Conservation (phyloP, 2,113 vertebrate species). For the Zootoca vivipara region DNA sequence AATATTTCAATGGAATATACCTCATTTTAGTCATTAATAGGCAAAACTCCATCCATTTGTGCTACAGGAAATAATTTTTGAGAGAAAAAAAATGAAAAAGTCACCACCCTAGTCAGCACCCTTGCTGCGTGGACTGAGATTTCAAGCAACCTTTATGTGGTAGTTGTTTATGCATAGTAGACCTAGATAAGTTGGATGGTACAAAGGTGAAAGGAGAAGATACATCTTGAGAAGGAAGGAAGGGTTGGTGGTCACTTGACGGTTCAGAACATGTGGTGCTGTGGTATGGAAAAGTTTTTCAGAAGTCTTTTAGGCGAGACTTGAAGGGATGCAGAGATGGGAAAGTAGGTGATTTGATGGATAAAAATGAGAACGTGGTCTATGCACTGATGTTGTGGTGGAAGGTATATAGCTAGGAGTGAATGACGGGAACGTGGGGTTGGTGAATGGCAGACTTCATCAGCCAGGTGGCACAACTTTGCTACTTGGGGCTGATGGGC, state of each 20-base stretch:
- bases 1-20: too few species aligned
- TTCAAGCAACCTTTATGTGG: neutral
- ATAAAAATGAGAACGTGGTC: neutral
- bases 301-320: neutral
- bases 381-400: neutral
- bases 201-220: neutral
- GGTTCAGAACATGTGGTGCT: neutral
- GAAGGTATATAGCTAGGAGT: neutral
- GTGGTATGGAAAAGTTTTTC: neutral
- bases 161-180: neutral
- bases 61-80: too few species aligned
- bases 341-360: neutral
- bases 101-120: too few species aligned
- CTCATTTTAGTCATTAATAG: too few species aligned
- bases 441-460: too few species aligned
- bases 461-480: too few species aligned
- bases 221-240: neutral
- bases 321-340: neutral
- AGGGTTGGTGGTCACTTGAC: neutral
- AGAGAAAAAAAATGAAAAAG: too few species aligned
- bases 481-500: too few species aligned
- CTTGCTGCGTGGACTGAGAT: neutral
- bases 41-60: too few species aligned
- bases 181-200: neutral
- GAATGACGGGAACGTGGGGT: neutral